Percentiles rank a stretch among this genome's conserved stretches.
These are phyloP conservation scores for Tangachromis dhanisi DNA, from an alignment of 2,113 vertebrate species.

Conservation along the genomic window DNA sequence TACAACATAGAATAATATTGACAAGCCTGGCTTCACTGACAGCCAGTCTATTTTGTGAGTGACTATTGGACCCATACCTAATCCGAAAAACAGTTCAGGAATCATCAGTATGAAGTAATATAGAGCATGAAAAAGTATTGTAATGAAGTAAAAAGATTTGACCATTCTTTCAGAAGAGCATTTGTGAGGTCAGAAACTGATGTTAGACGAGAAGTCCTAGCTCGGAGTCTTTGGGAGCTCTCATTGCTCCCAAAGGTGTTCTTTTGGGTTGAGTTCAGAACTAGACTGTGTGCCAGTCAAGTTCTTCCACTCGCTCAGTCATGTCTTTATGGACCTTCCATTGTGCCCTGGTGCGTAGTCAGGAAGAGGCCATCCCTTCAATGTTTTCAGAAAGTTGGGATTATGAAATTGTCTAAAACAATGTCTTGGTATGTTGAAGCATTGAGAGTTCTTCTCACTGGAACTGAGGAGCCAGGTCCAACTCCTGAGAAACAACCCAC, in stretches of 20 bases:
- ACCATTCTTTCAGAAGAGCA: neutral
- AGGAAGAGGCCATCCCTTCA: neutral
- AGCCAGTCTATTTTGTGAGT: neutral
- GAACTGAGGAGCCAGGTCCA: neutral
- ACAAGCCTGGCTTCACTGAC: neutral
- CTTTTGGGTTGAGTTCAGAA: neutral
- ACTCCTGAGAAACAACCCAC: neutral
- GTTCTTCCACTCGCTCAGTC: neutral
- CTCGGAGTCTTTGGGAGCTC: neutral
- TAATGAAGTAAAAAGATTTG: neutral
- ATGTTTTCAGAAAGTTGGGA: neutral
- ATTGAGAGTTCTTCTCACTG: neutral
- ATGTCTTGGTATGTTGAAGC: neutral
- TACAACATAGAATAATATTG: neutral
- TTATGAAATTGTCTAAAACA: neutral
- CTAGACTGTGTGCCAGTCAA: neutral
- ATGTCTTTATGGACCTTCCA: neutral
- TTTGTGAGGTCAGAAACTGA: neutral
- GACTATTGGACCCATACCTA: neutral
- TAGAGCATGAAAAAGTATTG: neutral
- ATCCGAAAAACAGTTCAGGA: neutral
- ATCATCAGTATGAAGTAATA: neutral
- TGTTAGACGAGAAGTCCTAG: neutral
- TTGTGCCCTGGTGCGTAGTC: neutral
- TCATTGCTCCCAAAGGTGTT: neutral